Evolutionary conservation across 2,888 invertebrate species (phyloP), one percentile per base, ranked within the genome.

Genomic region (Ormyrus pomaceus): DNA sequence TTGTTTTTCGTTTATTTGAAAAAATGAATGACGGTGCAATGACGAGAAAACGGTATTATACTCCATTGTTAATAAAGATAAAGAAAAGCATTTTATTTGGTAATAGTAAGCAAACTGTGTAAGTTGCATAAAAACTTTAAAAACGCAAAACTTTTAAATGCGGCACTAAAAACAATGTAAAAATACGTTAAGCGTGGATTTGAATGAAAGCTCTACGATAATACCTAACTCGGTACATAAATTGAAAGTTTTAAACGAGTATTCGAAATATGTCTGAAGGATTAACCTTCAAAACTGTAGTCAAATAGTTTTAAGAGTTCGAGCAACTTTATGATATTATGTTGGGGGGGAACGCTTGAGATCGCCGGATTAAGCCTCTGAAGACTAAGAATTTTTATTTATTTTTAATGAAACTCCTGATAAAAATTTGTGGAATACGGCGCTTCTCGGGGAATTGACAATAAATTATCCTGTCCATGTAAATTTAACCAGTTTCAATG

Each of bases 231-330:
- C 13, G 58, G 13, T 48, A 55, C 64, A 64, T 73, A 64, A 55
- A 73, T 73, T 73, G 55, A 62, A 73, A 73, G 64, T 73, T 73
- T 55, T 48, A 55, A 73, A 62, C 64, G 73, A 73, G 64, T 64
- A 53, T 73, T 73, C 51, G 13, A 62, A 72, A 72, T 72, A 72
- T 62, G 51, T 53, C 62, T 46, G 19, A 50, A 62, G 11, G 73
- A 64, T 73, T 73, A 73, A 73, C 73, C 64, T 73, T 73, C 73
- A 73, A 73, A 55, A 62, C 64, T 9, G n/a, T 62, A 72, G 72
- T 62, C 62, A 62, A 72, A 72, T 53, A 72, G 72, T 45, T 72
- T 61, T 61, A 72, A 48, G 51, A 72, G 62, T n/a, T 19, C 5
- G 64, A 73, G 73, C 64, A 55, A 72, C 64, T 64, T 19, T 46